Evolutionary conservation across 2,888 invertebrate species (phyloP), one percentile per base, ranked within the genome.

Genomic region (Anaspis maculata): DNA sequence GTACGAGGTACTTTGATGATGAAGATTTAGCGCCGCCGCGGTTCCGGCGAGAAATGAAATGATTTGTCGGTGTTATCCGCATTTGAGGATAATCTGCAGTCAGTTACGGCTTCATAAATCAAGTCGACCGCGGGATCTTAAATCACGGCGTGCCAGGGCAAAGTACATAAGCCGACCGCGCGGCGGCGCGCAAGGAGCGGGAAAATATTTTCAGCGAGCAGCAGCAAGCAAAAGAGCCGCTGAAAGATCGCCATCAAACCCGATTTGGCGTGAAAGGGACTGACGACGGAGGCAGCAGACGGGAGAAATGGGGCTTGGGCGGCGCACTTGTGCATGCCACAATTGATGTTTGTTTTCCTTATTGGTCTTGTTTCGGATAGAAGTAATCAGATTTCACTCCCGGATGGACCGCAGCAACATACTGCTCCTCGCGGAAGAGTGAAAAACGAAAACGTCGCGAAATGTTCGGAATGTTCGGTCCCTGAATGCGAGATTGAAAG

Each of bases 61-160:
- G 49, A 51, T 51, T 49, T 51, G 51, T 49, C 47, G 47, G 48
- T 47, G 45, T 49, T 51, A 45, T 43, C 45, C 47, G 45, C 46
- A 44, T 48, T 49, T 51, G 45, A 48, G 49, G 54, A 51, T 54
- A 54, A 55, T 54, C 52, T 53, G 50, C 51, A 51, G 49, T 48
- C 52, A 47, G 52, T 52, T 52, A 51, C 49, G 51, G 51, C 49
- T 44, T 48, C 44, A 55, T 54, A 55, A 55, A 55, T 55, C 55
- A 54, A 46, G 37, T 43, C 45, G 45, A 41, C 45, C 45, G 40
- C 43, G 30, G 42, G 47, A 41, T 45, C 45, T 49, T 48, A 50
- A 44, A 50, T 46, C 47, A 47, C 44, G 35, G 37, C 44, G 35
- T 30, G n/a, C n/a, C n/a, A n/a, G 37, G 46, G 39, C 36, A 52